phyloP scores from a whole-genome alignment of 2,888 invertebrate species.

The Tenthredo amoena region DNA sequence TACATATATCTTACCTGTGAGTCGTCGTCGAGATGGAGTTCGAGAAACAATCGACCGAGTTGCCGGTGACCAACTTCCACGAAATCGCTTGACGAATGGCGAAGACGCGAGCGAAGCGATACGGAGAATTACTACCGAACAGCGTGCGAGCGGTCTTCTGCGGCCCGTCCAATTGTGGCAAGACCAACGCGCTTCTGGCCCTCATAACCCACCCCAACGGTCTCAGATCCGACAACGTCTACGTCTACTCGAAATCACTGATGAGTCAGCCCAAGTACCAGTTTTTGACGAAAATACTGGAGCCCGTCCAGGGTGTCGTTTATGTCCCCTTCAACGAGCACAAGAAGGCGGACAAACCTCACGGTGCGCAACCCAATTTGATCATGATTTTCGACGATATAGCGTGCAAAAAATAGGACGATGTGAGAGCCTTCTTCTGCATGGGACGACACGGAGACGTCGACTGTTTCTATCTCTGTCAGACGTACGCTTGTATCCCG shows the following conservation, averaged over 20 bases:
- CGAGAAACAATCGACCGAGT: background rate
- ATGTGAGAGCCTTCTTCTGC: background rate
- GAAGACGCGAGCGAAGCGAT: conserved; percentile 45
- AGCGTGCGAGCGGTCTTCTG: conserved; percentile 53
- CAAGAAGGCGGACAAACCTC: background rate
- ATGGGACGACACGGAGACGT: too few relatives aligned
- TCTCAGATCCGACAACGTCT: too few relatives aligned
- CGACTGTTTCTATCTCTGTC: too few relatives aligned
- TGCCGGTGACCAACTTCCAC: conserved; percentile 9
- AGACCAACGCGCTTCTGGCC: too few relatives aligned
- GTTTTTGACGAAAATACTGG: background rate
- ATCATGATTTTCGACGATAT: too few relatives aligned
- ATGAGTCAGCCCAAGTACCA: background rate
- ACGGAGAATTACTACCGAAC: conserved; percentile 64
- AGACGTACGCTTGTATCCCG: too few relatives aligned
- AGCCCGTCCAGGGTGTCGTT: background rate
- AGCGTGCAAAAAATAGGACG: conserved; percentile 50
- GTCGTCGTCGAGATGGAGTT: too few relatives aligned
- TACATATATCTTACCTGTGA: background rate
- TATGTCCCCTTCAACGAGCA: background rate
- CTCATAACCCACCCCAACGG: too few relatives aligned
- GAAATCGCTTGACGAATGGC: background rate
- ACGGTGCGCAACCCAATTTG: too few relatives aligned
- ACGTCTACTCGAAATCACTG: background rate
- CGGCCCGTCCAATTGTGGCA: too few relatives aligned